Conservation (phyloP, 1,140 invertebrate genomes). For the Plutomurus gul region DNA sequence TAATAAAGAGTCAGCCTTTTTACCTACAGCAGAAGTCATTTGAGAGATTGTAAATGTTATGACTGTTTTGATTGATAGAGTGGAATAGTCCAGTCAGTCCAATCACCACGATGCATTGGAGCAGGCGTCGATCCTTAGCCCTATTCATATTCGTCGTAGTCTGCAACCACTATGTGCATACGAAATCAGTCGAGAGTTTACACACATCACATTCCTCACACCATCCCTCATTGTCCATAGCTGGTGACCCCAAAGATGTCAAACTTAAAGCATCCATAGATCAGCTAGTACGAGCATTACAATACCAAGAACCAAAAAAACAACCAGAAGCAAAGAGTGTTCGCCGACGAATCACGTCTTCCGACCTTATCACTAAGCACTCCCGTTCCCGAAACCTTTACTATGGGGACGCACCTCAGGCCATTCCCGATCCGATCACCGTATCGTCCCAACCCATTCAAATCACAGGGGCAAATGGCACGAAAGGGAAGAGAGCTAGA, state of each 20-base stretch:
- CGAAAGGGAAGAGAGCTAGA: background rate
- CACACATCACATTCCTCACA: background rate
- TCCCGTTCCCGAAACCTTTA: background rate
- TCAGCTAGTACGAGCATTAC: conserved; percentile 10
- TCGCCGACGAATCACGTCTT: background rate
- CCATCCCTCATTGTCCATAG: background rate
- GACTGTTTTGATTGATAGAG: conserved; percentile 8
- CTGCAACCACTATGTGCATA: background rate
- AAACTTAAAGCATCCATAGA: conserved; percentile 25
- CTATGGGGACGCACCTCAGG: background rate
- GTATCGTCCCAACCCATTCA: conserved; percentile 45
- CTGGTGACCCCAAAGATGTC: conserved; percentile 28
- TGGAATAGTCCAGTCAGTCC: background rate
- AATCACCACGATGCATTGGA: conserved; percentile 17
- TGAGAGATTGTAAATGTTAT: background rate
- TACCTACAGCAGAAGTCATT: too few species aligned
- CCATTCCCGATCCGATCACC: conserved; percentile 36
- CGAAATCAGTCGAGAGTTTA: background rate
- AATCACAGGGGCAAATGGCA: conserved; percentile 13
- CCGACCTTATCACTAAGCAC: background rate
- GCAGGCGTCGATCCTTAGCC: background rate
- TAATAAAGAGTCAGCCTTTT: too few species aligned
- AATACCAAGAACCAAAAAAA: background rate
- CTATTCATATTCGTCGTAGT: background rate
- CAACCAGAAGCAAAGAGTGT: background rate